Evolutionary conservation across 23 tunicate species (phyloP).

Genomic region (Botrylloides violaceus): DNA sequence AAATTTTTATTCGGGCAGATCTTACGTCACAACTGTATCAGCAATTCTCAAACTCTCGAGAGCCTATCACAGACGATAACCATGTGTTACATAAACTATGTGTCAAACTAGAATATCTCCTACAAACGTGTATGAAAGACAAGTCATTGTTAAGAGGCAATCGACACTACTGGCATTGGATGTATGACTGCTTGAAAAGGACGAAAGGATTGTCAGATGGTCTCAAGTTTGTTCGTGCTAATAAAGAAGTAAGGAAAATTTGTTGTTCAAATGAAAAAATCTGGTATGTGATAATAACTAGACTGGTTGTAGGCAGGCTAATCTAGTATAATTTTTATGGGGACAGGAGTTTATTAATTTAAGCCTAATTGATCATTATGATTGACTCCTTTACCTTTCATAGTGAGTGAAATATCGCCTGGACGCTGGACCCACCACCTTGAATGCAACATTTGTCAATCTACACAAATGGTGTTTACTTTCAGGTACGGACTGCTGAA

Average conservation of each 20-base stretch:
- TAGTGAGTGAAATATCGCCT: too few relatives aligned
- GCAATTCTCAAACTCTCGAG: conserved; percentile 42
- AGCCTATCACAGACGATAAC: conserved; percentile 92
- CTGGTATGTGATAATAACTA: too few relatives aligned
- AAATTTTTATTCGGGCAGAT: conserved; percentile 32
- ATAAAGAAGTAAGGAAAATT: conserved; percentile 57
- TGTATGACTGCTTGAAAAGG: conserved; percentile 45
- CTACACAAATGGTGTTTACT: too few relatives aligned
- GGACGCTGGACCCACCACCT: too few relatives aligned
- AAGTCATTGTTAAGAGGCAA: conserved; percentile 42
- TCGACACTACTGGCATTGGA: conserved; percentile 85
- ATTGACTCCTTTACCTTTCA: too few relatives aligned
- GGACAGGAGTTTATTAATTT: too few relatives aligned
- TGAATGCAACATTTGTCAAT: too few relatives aligned
- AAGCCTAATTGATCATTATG: too few relatives aligned
- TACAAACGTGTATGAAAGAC: conserved; percentile 46
- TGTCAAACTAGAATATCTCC: conserved; percentile 78
- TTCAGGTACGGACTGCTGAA: conserved; percentile 60
- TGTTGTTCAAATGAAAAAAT: too few relatives aligned
- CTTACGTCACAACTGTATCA: conserved; percentile 39
- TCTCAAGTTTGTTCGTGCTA: conserved; percentile 70
- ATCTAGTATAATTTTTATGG: too few relatives aligned
- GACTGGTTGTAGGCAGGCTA: too few relatives aligned
- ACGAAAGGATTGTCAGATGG: conserved; percentile 67
- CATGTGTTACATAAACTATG: conserved; percentile 74